phyloP scores from a whole-genome alignment of 2,888 invertebrate genomes.

The Crioceris asparagi region DNA sequence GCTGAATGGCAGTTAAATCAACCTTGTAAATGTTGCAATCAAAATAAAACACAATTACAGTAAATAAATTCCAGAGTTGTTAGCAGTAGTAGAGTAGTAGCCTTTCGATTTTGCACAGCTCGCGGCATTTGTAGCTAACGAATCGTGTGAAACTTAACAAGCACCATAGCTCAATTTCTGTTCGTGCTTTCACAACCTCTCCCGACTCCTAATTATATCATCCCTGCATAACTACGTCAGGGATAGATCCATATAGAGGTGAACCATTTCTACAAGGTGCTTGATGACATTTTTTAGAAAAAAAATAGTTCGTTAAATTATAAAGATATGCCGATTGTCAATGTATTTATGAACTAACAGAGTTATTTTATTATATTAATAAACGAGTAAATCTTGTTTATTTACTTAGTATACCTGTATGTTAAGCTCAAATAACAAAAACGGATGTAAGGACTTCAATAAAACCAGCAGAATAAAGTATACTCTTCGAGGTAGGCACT shows the following conservation, averaged over 20 bases:
- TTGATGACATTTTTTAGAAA: no score
- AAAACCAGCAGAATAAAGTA: no score
- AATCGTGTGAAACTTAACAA: slow-evolving; percentile 30
- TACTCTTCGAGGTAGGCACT: no score
- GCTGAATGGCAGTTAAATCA: slow-evolving; percentile 23
- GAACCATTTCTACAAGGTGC: no score
- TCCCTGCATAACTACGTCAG: no score
- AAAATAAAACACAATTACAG: slow-evolving; percentile 28
- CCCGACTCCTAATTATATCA: no score
- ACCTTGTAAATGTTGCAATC: slow-evolving; percentile 27
- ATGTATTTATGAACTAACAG: background rate
- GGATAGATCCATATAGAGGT: no score
- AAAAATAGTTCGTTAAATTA: no score
- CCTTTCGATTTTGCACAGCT: slow-evolving; percentile 26
- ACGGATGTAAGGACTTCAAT: no score
- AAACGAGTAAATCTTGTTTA: background rate
- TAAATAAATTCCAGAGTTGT: slow-evolving; percentile 29
- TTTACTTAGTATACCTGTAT: no score
- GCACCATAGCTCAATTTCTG: slow-evolving; percentile 24
- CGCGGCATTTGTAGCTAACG: slow-evolving; percentile 27
- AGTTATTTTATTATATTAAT: background rate
- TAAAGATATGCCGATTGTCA: no score
- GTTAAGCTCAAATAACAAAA: no score
- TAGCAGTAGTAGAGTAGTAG: slow-evolving; percentile 30
- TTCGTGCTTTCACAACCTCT: slow-evolving; percentile 22